Evolutionary conservation across 2,797 vertebrate species (phyloP), one percentile per base, ranked within the genome.

Genomic region (Malurus splendens): DNA sequence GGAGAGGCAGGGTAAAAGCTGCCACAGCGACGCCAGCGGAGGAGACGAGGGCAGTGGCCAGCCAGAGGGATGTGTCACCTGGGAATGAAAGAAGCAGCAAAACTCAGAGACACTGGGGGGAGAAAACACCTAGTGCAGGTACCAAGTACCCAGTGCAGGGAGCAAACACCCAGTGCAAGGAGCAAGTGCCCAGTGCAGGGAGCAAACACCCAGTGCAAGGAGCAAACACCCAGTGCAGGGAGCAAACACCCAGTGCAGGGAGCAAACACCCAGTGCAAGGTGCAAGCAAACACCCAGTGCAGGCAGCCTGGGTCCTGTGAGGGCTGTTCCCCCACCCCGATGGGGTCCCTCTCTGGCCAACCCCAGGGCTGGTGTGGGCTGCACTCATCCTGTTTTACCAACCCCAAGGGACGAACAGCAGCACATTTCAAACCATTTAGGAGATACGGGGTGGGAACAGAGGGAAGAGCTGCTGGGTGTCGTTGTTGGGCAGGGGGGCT

Each of bases 1-100:
- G 90, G 13, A 97, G 27, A 4, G 73, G 82, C 68, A 96, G 71
- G 1, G 65, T 86, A 38, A 95, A 72, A 16, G 94, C 89, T 55
- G 92, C 75, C 89, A 94, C 54, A 83, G 92, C 36, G 62, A 96
- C 94, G 48, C 73, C 96, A 66, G 64, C 73, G 9, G 93, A 95
- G 4, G 90, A 93, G 23, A 94, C 30, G 64, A 97, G 45, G 51
- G 90, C 93, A 66, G 92, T 85, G 0, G 44, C 48, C 68, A 97
- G 65, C 14, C 92, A 86, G 47, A 89, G 1, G 18, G 93, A 48
- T 20, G 18, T 61, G 65, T 23, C 82, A 92, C 90, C 96, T 96
- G 79, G 33, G 90, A 89, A 94, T 2, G 38, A 82, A 25, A 90
- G 78, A 65, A 24, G 8, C n/a, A 76, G 32, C 13, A 90, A 32